These are phyloP conservation scores for Theretra japonica DNA, from an alignment of 2,888 invertebrate genomes.

Conservation along the genomic window DNA sequence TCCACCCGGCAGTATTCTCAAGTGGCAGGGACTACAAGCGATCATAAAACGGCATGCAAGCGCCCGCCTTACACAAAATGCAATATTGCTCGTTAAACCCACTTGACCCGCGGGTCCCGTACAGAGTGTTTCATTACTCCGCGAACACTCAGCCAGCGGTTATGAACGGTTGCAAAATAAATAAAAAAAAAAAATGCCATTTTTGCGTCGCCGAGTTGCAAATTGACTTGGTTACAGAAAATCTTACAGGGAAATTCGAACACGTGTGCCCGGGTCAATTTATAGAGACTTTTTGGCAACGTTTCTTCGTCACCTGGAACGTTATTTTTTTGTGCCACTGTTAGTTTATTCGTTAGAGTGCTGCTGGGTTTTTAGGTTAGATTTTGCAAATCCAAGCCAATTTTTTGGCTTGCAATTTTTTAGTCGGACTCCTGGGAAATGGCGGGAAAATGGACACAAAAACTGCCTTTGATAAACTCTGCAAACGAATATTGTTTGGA, in stretches of 20 bases:
- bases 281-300: constrained; percentile 8
- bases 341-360: constrained; percentile 8
- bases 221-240: constrained; percentile 25
- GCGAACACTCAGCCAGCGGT: constrained; percentile 6
- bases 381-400: background rate
- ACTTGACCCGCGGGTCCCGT: constrained; percentile 70
- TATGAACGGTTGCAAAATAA: constrained; percentile 27
- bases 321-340: background rate
- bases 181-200: constrained; percentile 16
- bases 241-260: constrained; percentile 22
- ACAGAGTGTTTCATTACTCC: constrained; percentile 68
- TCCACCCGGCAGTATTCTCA: constrained; percentile 29
- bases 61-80: constrained; percentile 64
- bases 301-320: constrained; percentile 1
- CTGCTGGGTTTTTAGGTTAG: constrained; percentile 2
- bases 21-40: constrained; percentile 13
- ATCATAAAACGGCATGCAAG: constrained; percentile 38
- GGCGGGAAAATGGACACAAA: background rate
- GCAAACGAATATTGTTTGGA: background rate
- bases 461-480: background rate
- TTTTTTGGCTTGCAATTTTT: background rate
- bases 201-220: constrained; percentile 16
- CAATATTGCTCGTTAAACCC: constrained; percentile 79
- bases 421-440: background rate
- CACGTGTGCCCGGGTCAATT: background rate